A percentile compares a stretch with the other conserved stretches of the same genome.
These are phyloP conservation scores for Eristalis arbustorum DNA, from an alignment of 2,888 invertebrate species.

Conservation along the genomic window DNA sequence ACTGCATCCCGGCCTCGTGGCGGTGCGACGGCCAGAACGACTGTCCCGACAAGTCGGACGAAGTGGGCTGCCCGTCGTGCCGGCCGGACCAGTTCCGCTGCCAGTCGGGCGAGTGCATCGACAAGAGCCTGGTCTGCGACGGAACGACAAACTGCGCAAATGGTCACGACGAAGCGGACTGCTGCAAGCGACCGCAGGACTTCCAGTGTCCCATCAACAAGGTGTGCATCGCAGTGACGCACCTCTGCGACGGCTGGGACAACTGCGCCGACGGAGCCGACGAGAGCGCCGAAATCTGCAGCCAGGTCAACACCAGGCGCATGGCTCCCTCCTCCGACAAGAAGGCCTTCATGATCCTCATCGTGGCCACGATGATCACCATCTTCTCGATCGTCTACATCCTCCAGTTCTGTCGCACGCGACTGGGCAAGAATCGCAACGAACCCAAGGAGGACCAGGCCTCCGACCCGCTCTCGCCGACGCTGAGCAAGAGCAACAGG, in stretches of 20 bases:
- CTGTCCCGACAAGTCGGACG: conserved; percentile 92
- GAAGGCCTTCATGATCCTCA: conserved; percentile 82
- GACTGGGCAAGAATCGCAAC: conserved; percentile 81
- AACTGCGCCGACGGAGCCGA: conserved; percentile 92
- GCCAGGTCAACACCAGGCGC: conserved; percentile 78
- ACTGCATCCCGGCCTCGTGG: conserved; percentile 87
- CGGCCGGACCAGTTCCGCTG: conserved; percentile 85
- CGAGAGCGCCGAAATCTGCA: conserved; percentile 85
- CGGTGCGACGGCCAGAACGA: conserved; percentile 88
- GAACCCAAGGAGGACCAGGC: conserved; percentile 84
- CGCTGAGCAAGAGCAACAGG: conserved; percentile 78
- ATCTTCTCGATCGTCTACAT: conserved; percentile 82
- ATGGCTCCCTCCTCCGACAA: conserved; percentile 81
- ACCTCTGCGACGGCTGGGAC: conserved; percentile 88
- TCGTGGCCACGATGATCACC: conserved; percentile 82
- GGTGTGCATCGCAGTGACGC: conserved; percentile 85
- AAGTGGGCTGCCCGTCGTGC: conserved; percentile 88
- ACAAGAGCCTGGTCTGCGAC: conserved; percentile 83
- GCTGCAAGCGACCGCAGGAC: conserved; percentile 83
- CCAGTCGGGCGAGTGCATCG: conserved; percentile 83
- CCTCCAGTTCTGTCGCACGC: conserved; percentile 82
- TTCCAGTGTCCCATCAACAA: conserved; percentile 88
- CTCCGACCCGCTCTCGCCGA: conserved; percentile 85
- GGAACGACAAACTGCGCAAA: conserved; percentile 85
- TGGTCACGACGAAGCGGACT: conserved; percentile 85